Base-by-base conservation (phyloP, 1,140 invertebrate genomes). In the Drosophila erecta region DNA sequence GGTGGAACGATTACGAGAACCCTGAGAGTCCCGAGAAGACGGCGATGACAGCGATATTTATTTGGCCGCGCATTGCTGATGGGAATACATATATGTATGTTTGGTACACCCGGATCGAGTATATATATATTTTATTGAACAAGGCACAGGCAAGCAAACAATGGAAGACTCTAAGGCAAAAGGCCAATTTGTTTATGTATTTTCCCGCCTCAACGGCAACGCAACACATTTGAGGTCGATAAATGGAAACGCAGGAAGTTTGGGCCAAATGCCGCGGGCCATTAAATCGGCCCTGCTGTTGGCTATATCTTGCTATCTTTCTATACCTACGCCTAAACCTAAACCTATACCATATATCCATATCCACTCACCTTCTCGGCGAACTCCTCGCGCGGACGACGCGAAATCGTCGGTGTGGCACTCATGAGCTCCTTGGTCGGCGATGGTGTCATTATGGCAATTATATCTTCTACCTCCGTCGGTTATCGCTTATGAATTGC, bases 371-470 rank as follows among this genome's bases (percentile, higher is more conserved):
- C 90, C 81, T 86, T 91, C 54, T 92, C 90, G 10, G 90, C 85
- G 46, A 92, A 92, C 30, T 92, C 90, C 50, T 92, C 90, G 30
- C 90, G 87, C 50, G 90, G 78, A 24, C 90, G 89, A 20, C 90
- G 79, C 8, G 90, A 92, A 70, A 92, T 79, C 47, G 90, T 92
- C 38, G 85, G 74, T 40, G 75, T 62, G 57, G 67, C 64, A 55
- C 74, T 90, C 81, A 87, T 84, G 33, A 87, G 86, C 30, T 91
- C 90, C 74, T 91, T 91, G 49, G 90, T 91, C 37, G 90, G 90
- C 53, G 90, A 90, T 77, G 84, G 84, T 89, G 84, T 89, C 84
- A 89, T 83, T 43, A 56, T 69, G 57, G 24, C 51, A 71, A 66
- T 70, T 70, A 57, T 70, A 14, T 40, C 51, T 47, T 47, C 65